phyloP scores from a whole-genome alignment of 2,888 invertebrate species.

The Biston stratarius region DNA sequence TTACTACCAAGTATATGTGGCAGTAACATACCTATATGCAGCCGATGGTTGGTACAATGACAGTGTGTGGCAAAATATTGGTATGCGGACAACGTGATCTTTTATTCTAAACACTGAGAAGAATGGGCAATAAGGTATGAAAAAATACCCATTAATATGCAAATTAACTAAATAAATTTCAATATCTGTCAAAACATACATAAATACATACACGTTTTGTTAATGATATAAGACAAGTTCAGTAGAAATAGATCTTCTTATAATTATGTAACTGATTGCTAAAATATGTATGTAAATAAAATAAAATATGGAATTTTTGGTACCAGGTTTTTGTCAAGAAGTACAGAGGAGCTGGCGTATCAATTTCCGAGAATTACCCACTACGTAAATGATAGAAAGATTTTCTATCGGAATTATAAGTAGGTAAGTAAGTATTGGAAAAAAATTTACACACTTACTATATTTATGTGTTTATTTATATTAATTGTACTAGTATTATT shows the following conservation, averaged over 20 bases:
- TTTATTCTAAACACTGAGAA: conserved; percentile 9
- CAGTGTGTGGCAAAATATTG: conserved; percentile 2
- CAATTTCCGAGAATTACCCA: too few species aligned
- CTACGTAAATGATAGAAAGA: too few species aligned
- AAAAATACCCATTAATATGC: conserved; percentile 31
- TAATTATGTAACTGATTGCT: not conserved
- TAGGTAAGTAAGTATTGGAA: too few species aligned
- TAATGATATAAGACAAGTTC: not conserved
- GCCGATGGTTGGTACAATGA: not conserved
- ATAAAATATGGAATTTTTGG: not conserved
- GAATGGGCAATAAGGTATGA: conserved; percentile 28
- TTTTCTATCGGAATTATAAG: too few species aligned
- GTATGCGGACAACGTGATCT: conserved; percentile 9
- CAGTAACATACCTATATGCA: too few species aligned
- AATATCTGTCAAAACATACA: conserved; percentile 23
- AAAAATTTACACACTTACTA: too few species aligned
- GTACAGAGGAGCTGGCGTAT: not conserved
- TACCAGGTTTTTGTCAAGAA: not conserved
- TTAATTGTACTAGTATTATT: too few species aligned
- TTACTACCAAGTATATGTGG: too few species aligned
- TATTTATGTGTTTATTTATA: too few species aligned
- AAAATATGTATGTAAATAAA: not conserved
- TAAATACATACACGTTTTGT: conserved; percentile 12
- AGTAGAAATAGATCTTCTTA: conserved; percentile 6
- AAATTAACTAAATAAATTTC: conserved; percentile 23